Base-by-base conservation (phyloP, 2,797 vertebrate genomes). In the Atherinosoma microstoma region DNA sequence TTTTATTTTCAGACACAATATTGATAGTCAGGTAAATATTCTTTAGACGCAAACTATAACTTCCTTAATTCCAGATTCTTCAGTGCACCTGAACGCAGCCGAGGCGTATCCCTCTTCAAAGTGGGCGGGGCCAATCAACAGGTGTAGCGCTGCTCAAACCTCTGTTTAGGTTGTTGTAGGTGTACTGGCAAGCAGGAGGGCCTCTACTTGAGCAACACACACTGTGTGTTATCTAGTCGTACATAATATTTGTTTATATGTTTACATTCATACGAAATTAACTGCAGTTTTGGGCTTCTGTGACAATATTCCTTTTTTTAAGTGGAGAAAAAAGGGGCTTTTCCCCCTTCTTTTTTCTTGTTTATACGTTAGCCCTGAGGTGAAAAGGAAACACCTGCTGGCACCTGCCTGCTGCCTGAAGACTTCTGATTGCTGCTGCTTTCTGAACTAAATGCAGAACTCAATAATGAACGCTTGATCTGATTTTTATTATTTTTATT, bases 51-150 rank as follows among this genome's bases (percentile, higher is more conserved):
- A 47, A 47, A 47, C 2, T 10, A n/a, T 47, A 2, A 49, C 1
- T 9, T 22, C 1, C 10, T 3, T 10, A 47, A 47, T 22, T 0
- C 24, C 32, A 3, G 7, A 40, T 18, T 62, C 53, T 45, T n/a
- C 16, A 2, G 34, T 8, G 0, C 0, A 1, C 67, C 0, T 72
- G 66, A 83, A 87, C n/a, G 58, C 67, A 0, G 0, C 1, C 11
- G 58, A 36, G 82, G 79, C 75, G 84, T 70, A 13, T 42, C 32
- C 34, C 0, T 0, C 0, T 0, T 0, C 9, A 0, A 0, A 1
- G 40, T 69, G 77, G 89, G 89, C 70, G 86, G 56, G 0, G 73
- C 59, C 9, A 0, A 0, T n/a, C 5, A 49, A 77, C 91, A 91
- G 90, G 89, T 91, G 89, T 69, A 60, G 38, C 0, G 12, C 34